These are phyloP conservation scores for Iguana delicatissima DNA, from an alignment of 2,797 vertebrate species.

Conservation along the genomic window DNA sequence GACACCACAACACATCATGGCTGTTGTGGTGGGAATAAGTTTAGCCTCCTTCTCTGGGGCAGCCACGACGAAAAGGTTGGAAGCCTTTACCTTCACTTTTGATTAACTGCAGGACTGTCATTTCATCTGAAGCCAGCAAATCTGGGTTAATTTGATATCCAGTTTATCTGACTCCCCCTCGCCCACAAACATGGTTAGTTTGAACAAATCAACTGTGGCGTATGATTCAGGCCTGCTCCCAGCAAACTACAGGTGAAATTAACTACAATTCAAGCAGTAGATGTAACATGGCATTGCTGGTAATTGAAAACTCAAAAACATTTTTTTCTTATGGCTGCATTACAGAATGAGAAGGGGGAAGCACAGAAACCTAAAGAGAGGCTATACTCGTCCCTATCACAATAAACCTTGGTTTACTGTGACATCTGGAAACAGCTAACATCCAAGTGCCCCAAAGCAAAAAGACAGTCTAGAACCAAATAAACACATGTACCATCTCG, in stretches of 20 bases:
- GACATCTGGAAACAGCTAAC: not conserved
- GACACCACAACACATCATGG: not conserved
- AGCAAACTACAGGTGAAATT: not conserved
- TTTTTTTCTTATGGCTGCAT: not conserved
- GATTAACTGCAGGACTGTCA: not conserved
- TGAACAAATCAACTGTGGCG: not conserved
- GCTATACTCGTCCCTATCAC: not conserved
- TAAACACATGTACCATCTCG: constrained; percentile 88
- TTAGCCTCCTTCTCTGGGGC: not conserved
- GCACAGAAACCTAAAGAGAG: not conserved
- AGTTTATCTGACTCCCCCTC: not conserved
- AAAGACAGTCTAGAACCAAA: not conserved
- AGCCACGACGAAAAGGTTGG: not conserved
- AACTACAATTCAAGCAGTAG: not conserved
- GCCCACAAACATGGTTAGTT: not conserved
- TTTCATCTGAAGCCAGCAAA: not conserved
- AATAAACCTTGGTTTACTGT: not conserved
- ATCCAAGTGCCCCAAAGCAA: not conserved
- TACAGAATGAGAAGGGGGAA: not conserved
- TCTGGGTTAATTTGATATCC: not conserved
- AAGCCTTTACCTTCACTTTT: not conserved
- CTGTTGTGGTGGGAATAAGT: not conserved
- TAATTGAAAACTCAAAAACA: not conserved
- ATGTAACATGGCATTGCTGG: not conserved
- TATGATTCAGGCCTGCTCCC: not conserved